Evolutionary conservation across 2,888 invertebrate species (phyloP).

Genomic region (Perithous albicinctus): DNA sequence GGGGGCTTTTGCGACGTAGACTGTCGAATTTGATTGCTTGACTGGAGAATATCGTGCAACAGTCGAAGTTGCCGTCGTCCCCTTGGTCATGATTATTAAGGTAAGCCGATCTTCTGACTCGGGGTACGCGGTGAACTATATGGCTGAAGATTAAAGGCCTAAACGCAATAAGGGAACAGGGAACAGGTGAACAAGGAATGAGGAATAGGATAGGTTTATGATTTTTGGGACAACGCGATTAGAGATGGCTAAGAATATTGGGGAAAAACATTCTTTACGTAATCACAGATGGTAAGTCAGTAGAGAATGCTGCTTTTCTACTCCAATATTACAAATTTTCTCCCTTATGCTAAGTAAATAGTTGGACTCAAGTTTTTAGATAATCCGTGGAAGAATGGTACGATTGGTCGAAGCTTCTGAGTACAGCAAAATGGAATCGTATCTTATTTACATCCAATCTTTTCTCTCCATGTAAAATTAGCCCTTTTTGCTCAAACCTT

Average conservation of each 20-base stretch:
- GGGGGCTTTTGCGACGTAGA: conserved; percentile 36
- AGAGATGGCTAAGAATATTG: not conserved
- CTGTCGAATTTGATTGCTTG: conserved; percentile 68
- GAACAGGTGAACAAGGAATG: not conserved
- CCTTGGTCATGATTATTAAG: conserved; percentile 81
- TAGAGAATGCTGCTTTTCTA: not conserved
- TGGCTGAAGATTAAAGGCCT: conserved; percentile 73
- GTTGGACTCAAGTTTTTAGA: too few species aligned
- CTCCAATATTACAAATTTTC: not conserved
- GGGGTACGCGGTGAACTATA: not conserved
- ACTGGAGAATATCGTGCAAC: conserved; percentile 63
- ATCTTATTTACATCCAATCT: too few species aligned
- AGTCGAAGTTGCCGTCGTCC: conserved; percentile 54
- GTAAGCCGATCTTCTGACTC: conserved; percentile 82
- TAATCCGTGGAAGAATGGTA: too few species aligned
- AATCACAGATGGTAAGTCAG: conserved; percentile 12
- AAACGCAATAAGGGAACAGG: not conserved
- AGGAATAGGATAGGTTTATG: not conserved
- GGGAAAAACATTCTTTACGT: not conserved
- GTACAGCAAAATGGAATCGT: too few species aligned
- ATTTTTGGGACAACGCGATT: not conserved
- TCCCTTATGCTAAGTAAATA: too few species aligned
- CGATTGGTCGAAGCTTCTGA: too few species aligned
- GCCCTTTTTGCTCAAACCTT: too few species aligned
- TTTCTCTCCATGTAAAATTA: too few species aligned